Evolutionary conservation across 2,113 vertebrate genomes (phyloP).

Genomic region (Callionymus lyra): DNA sequence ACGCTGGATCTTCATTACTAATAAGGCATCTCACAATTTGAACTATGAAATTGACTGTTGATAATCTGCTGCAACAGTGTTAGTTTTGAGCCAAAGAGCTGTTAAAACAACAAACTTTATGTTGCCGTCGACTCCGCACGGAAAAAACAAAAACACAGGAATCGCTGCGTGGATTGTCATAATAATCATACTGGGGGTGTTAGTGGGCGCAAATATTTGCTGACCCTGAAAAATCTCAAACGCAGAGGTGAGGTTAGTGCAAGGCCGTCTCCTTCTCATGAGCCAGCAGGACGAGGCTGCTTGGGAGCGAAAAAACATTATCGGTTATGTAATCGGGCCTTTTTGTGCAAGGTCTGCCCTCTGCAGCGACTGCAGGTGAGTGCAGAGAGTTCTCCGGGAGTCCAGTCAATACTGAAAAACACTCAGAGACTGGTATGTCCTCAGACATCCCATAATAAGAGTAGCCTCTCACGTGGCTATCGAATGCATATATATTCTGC

Average conservation of each 20-base stretch:
- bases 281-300: slow-evolving; percentile 44
- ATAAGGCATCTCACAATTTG: too few relatives aligned
- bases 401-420: slow-evolving; percentile 3
- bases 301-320: slow-evolving; percentile 11
- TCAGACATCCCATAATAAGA: too few relatives aligned
- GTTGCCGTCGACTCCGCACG: too few relatives aligned
- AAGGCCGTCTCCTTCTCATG: slow-evolving; percentile 49
- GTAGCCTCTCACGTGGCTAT: background rate
- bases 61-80: too few relatives aligned
- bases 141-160: too few relatives aligned
- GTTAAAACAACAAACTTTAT: too few relatives aligned
- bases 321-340: slow-evolving; percentile 31
- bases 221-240: slow-evolving; percentile 42
- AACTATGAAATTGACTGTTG: too few relatives aligned
- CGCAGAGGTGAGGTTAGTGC: slow-evolving; percentile 47
- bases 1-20: too few relatives aligned
- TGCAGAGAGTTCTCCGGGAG: slow-evolving; percentile 9
- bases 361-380: slow-evolving; percentile 37
- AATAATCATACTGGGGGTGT: background rate
- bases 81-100: too few relatives aligned
- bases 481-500: background rate
- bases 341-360: slow-evolving; percentile 31
- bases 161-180: too few relatives aligned
- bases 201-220: slow-evolving; percentile 6
- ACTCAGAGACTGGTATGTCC: background rate